Conservation (phyloP, 2,113 vertebrate species). For the Tachysurus fulvidraco region DNA sequence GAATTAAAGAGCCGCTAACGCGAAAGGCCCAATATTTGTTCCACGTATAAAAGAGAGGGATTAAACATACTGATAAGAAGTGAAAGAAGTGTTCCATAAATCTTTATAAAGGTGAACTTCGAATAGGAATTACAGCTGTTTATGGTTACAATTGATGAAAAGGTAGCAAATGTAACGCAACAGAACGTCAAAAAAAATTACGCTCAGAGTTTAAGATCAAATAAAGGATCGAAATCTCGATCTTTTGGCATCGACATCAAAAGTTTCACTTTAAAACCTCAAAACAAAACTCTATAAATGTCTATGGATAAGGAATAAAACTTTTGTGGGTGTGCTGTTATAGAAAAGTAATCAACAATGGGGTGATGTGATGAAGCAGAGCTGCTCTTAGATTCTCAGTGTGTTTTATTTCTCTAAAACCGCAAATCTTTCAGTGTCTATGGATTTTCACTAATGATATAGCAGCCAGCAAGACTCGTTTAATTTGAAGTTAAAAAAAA, state of each 20-base stretch:
- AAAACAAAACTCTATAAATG: neutral
- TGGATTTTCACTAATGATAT: neutral
- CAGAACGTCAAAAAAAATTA: neutral
- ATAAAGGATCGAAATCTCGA: neutral
- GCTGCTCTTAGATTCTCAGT: neutral
- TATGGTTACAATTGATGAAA: slow-evolving; percentile 28
- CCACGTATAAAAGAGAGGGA: slow-evolving; percentile 24
- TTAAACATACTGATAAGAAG: slow-evolving; percentile 27
- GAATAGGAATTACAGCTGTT: slow-evolving; percentile 6
- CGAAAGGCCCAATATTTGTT: slow-evolving; percentile 56
- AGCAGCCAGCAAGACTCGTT: neutral
- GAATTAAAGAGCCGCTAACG: slow-evolving; percentile 61
- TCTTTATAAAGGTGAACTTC: slow-evolving; percentile 21
- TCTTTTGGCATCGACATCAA: too few relatives aligned
- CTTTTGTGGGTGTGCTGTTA: neutral
- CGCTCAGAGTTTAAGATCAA: neutral
- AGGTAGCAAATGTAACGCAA: neutral
- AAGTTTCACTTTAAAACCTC: neutral
- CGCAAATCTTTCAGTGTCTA: neutral
- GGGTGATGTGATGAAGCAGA: neutral
- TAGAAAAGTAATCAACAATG: neutral
- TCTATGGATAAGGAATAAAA: neutral
- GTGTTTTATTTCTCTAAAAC: neutral
- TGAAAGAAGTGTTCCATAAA: slow-evolving; percentile 26
- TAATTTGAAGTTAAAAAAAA: neutral